These are phyloP conservation scores for Aphodius granarius DNA, from an alignment of 2,888 invertebrate genomes.

Conservation along the genomic window DNA sequence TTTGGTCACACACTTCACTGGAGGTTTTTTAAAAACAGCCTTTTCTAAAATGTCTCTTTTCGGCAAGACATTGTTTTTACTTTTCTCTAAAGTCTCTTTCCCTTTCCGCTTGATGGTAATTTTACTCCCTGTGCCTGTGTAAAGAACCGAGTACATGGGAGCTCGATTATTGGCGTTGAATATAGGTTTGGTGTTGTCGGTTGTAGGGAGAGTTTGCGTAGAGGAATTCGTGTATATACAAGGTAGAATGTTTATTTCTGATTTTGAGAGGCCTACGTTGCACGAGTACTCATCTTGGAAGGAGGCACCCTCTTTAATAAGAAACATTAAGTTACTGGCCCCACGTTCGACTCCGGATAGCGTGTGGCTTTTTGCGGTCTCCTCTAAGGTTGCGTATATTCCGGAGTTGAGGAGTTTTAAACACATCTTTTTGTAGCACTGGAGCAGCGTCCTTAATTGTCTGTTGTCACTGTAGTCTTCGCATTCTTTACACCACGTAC, in stretches of 20 bases:
- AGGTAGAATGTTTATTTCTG: slow-evolving; percentile 73
- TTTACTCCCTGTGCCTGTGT: slow-evolving; percentile 79
- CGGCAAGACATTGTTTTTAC: slow-evolving; percentile 31
- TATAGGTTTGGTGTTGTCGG: slow-evolving; percentile 35
- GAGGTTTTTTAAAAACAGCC: slow-evolving; percentile 58
- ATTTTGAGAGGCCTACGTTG: slow-evolving; percentile 71
- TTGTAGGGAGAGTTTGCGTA: slow-evolving; percentile 53
- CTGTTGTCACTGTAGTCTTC: slow-evolving; percentile 81
- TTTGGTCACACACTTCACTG: slow-evolving; percentile 51
- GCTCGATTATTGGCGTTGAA: slow-evolving; percentile 58
- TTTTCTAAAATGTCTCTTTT: slow-evolving; percentile 43
- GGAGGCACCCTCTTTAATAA: slow-evolving; percentile 79
- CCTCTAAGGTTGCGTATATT: slow-evolving; percentile 65
- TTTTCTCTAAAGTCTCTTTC: slow-evolving; percentile 57
- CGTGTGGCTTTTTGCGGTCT: slow-evolving; percentile 58
- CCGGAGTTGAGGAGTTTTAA: slow-evolving; percentile 76
- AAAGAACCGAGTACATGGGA: slow-evolving; percentile 76
- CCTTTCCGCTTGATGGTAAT: slow-evolving; percentile 80
- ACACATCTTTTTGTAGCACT: slow-evolving; percentile 89
- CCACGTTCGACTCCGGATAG: slow-evolving; percentile 57
- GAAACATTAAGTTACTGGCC: slow-evolving; percentile 67
- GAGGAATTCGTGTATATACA: slow-evolving; percentile 71
- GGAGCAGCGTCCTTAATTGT: slow-evolving; percentile 76
- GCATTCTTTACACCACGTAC: slow-evolving; percentile 84
- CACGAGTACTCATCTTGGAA: slow-evolving; percentile 77